A percentile compares a stretch with the other conserved stretches of the same genome.
Evolutionary conservation across 2,797 vertebrate species (phyloP).

Genomic region (Ficedula albicollis): DNA sequence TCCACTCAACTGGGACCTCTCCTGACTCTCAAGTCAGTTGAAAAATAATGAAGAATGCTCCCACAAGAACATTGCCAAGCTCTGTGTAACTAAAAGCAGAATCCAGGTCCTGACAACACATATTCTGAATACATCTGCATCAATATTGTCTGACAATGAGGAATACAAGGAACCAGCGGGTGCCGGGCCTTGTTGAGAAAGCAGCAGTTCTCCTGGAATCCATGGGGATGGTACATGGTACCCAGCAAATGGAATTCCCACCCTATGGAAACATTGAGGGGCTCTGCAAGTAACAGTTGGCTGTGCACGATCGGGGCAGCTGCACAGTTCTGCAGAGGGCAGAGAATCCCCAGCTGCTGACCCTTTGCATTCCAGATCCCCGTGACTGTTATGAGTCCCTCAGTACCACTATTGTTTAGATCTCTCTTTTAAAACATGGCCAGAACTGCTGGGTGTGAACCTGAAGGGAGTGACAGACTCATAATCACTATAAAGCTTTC

Average conservation of each 20-base stretch:
- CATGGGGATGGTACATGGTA: accelerated
- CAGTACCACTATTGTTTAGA: neutral
- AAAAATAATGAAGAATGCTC: neutral
- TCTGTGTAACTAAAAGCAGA: neutral
- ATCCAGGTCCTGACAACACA: neutral
- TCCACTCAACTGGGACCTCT: neutral
- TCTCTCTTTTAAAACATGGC: neutral
- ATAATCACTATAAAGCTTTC: neutral
- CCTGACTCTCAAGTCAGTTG: neutral
- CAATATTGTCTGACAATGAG: neutral
- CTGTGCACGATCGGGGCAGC: accelerated
- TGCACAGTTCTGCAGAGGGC: neutral
- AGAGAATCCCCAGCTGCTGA: neutral
- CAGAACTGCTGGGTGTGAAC: neutral
- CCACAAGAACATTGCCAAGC: accelerated
- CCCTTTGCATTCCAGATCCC: neutral
- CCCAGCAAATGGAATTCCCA: neutral
- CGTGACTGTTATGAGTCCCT: neutral
- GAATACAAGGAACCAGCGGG: neutral
- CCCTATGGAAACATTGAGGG: neutral
- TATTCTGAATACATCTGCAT: neutral
- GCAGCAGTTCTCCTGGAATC: neutral
- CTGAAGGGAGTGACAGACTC: neutral
- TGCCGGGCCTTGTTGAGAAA: neutral
- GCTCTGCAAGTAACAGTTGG: neutral